These are phyloP conservation scores for Tenebrosternarchus preto DNA, from an alignment of 2,113 vertebrate species.

Conservation along the genomic window DNA sequence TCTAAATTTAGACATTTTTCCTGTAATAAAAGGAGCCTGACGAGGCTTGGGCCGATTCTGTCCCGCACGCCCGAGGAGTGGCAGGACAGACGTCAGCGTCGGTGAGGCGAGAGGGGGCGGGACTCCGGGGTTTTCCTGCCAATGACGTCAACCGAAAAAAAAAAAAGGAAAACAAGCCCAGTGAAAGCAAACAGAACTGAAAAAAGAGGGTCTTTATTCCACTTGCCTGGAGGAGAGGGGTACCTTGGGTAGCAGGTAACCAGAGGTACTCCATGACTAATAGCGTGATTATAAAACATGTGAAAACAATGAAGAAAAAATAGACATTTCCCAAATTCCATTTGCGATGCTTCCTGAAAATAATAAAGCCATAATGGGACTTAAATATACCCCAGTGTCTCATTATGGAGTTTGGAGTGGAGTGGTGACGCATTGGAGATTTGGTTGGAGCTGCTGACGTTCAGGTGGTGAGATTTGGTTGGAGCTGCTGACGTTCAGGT, in stretches of 20 bases:
- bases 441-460: background rate
- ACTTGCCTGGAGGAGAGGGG: slow-evolving; percentile 27
- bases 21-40: slow-evolving; percentile 34
- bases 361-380: slow-evolving; percentile 13
- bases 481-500: too few species aligned
- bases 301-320: slow-evolving; percentile 43
- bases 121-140: slow-evolving; percentile 61
- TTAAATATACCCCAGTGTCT: slow-evolving; percentile 1
- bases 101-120: slow-evolving; percentile 71
- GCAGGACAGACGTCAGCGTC: slow-evolving; percentile 62
- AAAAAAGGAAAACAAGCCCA: slow-evolving; percentile 7
- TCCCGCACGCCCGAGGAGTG: background rate
- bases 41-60: background rate
- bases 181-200: slow-evolving; percentile 36
- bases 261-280: slow-evolving; percentile 46
- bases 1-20: slow-evolving; percentile 42
- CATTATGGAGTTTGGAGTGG: background rate
- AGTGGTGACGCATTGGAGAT: background rate
- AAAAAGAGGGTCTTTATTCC: slow-evolving; percentile 56
- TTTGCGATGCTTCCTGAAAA: slow-evolving; percentile 42
- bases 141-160: background rate
- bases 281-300: slow-evolving; percentile 3
- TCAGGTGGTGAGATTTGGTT: too few species aligned
- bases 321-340: slow-evolving; percentile 46
- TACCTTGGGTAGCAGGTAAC: slow-evolving; percentile 69